These are phyloP conservation scores for Axea sp. DNA, from an alignment of 2,888 invertebrate genomes.

Conservation along the genomic window DNA sequence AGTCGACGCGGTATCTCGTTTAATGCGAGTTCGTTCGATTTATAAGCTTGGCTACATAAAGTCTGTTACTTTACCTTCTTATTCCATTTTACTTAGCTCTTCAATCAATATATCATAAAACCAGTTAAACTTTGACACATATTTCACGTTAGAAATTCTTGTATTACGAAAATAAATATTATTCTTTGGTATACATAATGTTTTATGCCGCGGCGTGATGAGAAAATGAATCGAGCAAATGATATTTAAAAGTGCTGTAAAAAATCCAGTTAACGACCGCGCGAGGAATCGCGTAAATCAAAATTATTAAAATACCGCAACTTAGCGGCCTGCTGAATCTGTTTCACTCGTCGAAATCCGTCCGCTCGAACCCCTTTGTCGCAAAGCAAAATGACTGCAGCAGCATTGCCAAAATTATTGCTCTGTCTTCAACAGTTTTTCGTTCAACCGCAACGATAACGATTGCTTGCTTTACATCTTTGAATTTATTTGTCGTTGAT, in stretches of 20 bases:
- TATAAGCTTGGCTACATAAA: constrained; percentile 3
- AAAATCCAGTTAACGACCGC: constrained; percentile 5
- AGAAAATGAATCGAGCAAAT: constrained; percentile 24
- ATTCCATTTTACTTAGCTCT: constrained; percentile 2
- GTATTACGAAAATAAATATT: constrained; percentile 24
- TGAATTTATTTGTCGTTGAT: too few relatives aligned
- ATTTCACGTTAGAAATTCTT: constrained; percentile 14
- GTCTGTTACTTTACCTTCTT: constrained; percentile 5
- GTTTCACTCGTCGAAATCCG: too few relatives aligned
- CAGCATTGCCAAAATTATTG: too few relatives aligned
- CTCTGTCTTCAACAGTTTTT: too few relatives aligned
- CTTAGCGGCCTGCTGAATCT: too few relatives aligned
- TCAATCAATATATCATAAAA: constrained; percentile 29
- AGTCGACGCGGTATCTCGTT: neutral
- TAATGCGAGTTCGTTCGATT: constrained; percentile 5
- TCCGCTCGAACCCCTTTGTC: too few relatives aligned
- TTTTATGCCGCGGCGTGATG: neutral
- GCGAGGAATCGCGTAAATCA: too few relatives aligned
- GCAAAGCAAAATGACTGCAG: too few relatives aligned
- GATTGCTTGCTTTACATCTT: too few relatives aligned
- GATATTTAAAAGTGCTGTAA: constrained; percentile 18
- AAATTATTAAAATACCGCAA: too few relatives aligned
- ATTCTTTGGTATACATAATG: constrained; percentile 12
- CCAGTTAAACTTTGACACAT: constrained; percentile 40
- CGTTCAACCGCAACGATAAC: too few relatives aligned